Percentiles rank a stretch among this genome's conserved stretches.
Conservation (phyloP, 2,888 invertebrate species). For the Chalcis sispes region DNA sequence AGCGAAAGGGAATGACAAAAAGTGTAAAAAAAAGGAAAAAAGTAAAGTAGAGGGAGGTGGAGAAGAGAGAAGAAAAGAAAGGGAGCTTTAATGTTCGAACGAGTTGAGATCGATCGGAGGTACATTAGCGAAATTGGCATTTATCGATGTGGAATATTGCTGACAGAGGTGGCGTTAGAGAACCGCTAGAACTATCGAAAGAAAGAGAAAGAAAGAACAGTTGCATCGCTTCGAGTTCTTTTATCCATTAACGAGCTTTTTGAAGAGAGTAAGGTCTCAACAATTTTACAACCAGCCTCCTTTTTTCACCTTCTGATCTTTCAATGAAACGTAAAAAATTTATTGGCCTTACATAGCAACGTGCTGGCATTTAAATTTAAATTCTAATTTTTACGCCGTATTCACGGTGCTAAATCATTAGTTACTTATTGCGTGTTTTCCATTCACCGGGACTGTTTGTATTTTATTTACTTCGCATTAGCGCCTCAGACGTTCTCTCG, state of each 20-base stretch:
- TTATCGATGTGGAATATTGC: constrained; percentile 59
- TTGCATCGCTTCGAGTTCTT: constrained; percentile 26
- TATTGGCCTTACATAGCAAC: constrained; percentile 17
- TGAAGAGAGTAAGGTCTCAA: constrained; percentile 20
- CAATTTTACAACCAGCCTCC: constrained; percentile 28
- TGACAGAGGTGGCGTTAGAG: constrained; percentile 42
- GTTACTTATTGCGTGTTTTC: not conserved
- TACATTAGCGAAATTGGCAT: constrained; percentile 59
- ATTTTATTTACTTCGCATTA: too few species aligned
- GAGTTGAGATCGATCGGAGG: constrained; percentile 52
- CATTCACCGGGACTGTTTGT: too few species aligned
- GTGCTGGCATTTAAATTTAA: not conserved
- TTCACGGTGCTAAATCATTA: constrained; percentile 4
- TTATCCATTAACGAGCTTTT: constrained; percentile 41
- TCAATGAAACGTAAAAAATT: constrained; percentile 31
- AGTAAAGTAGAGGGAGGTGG: constrained; percentile 10
- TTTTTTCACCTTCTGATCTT: too few species aligned
- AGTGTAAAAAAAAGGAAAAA: constrained; percentile 25
- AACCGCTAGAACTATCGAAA: constrained; percentile 22
- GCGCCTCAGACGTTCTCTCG: too few species aligned
- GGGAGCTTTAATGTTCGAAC: constrained; percentile 43
- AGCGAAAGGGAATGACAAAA: not conserved
- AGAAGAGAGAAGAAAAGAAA: constrained; percentile 20
- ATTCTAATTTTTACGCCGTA: constrained; percentile 1
- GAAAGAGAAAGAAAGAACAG: constrained; percentile 17